phyloP scores from a whole-genome alignment of 1,140 invertebrate genomes.

The Pinna nobilis region DNA sequence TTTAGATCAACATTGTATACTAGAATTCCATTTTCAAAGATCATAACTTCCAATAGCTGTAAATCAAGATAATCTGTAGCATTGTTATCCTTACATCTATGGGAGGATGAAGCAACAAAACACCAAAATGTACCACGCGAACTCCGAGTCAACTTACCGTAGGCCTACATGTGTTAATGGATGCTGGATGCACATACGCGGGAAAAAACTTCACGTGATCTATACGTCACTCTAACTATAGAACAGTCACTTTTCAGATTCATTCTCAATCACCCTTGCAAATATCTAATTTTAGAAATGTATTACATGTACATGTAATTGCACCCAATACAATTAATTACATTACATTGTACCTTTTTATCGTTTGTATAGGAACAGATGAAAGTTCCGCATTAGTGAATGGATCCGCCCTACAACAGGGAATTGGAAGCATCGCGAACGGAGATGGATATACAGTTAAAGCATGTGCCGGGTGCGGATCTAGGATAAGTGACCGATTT shows the following conservation, averaged over 20 bases:
- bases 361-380: constrained; percentile 15
- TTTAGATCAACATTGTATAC: too few species aligned
- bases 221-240: too few species aligned
- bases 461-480: constrained; percentile 77
- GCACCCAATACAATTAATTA: background rate
- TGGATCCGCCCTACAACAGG: constrained; percentile 9
- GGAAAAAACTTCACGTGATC: too few species aligned
- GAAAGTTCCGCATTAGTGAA: constrained; percentile 12
- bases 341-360: background rate
- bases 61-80: too few species aligned
- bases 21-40: too few species aligned
- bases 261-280: background rate
- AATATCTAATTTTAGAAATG: background rate
- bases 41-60: too few species aligned
- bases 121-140: too few species aligned
- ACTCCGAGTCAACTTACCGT: too few species aligned
- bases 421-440: background rate
- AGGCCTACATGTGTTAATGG: too few species aligned
- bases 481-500: constrained; percentile 91
- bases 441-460: constrained; percentile 41
- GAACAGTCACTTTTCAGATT: background rate
- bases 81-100: too few species aligned
- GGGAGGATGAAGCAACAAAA: too few species aligned
- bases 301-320: background rate
- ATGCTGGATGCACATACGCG: too few species aligned